phyloP scores from a whole-genome alignment of 2,888 invertebrate species.

The Omphaloscelis lunosa region DNA sequence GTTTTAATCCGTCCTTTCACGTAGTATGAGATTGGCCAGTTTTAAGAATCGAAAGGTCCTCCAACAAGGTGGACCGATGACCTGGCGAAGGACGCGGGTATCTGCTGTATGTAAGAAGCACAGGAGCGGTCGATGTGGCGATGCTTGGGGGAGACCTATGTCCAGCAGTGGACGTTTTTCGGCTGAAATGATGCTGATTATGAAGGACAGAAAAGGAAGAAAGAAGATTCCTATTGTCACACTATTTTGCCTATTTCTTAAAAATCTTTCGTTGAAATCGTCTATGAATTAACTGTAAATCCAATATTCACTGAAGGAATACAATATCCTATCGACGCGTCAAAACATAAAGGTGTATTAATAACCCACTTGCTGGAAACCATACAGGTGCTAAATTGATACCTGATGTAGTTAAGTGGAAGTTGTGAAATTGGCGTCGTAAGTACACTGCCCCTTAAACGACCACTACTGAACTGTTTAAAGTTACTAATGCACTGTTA shows the following conservation, averaged over 20 bases:
- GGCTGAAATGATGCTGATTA: background rate
- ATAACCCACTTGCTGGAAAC: slow-evolving; percentile 51
- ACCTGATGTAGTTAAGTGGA: slow-evolving; percentile 50
- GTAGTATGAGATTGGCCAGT: background rate
- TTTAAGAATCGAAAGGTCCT: background rate
- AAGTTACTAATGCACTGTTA: slow-evolving; percentile 43
- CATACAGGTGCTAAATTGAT: slow-evolving; percentile 61
- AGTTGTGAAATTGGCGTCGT: slow-evolving; percentile 70
- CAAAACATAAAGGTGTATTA: slow-evolving; percentile 41
- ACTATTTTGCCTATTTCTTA: background rate
- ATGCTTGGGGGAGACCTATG: background rate
- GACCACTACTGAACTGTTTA: slow-evolving; percentile 49
- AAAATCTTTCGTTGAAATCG: too few relatives aligned
- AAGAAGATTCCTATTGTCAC: background rate
- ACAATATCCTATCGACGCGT: slow-evolving; percentile 7
- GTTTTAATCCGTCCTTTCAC: background rate
- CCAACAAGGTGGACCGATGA: background rate
- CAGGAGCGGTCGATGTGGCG: background rate
- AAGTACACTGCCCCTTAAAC: slow-evolving; percentile 69
- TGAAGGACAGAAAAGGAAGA: too few relatives aligned
- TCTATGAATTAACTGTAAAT: background rate
- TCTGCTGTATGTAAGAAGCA: background rate
- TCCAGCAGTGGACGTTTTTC: background rate
- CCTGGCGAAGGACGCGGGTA: background rate
- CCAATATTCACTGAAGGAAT: slow-evolving; percentile 10